Conservation (phyloP, 1,140 invertebrate genomes). For the Gonatopus flavifemur region DNA sequence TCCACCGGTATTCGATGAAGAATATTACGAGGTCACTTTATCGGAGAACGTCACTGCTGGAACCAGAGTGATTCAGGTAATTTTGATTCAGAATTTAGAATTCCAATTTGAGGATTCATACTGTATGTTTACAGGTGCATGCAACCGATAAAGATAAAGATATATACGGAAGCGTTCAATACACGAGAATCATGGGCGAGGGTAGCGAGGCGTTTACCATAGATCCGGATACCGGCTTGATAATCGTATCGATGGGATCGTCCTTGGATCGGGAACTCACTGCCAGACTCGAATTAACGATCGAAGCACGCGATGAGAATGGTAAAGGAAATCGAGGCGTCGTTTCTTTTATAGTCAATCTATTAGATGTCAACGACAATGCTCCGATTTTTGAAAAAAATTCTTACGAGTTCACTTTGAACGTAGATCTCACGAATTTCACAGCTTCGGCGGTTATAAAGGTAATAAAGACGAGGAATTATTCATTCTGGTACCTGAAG, state of each 20-base stretch:
- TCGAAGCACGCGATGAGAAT: constrained; percentile 84
- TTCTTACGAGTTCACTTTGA: constrained; percentile 80
- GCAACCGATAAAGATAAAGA: constrained; percentile 78
- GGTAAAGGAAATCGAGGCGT: constrained; percentile 75
- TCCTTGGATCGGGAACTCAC: constrained; percentile 82
- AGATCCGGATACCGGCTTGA: constrained; percentile 75
- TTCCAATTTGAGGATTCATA: background rate
- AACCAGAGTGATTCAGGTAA: constrained; percentile 72
- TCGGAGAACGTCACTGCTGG: constrained; percentile 79
- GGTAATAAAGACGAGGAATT: no score
- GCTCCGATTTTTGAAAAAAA: constrained; percentile 78
- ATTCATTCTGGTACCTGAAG: no score
- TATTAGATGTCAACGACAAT: constrained; percentile 87
- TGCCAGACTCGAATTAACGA: constrained; percentile 73
- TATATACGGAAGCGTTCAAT: constrained; percentile 71
- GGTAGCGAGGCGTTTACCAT: constrained; percentile 75
- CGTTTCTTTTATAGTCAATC: constrained; percentile 72
- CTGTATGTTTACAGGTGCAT: constrained; percentile 49
- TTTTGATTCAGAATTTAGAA: constrained; percentile 15
- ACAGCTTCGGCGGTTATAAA: constrained; percentile 72
- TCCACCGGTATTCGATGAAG: constrained; percentile 74
- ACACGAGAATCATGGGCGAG: constrained; percentile 74
- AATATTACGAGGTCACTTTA: constrained; percentile 72
- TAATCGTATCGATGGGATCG: constrained; percentile 75
- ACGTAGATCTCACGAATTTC: constrained; percentile 71